Evolutionary conservation across 2,113 vertebrate species (phyloP).

Genomic region (Lonchura striata): DNA sequence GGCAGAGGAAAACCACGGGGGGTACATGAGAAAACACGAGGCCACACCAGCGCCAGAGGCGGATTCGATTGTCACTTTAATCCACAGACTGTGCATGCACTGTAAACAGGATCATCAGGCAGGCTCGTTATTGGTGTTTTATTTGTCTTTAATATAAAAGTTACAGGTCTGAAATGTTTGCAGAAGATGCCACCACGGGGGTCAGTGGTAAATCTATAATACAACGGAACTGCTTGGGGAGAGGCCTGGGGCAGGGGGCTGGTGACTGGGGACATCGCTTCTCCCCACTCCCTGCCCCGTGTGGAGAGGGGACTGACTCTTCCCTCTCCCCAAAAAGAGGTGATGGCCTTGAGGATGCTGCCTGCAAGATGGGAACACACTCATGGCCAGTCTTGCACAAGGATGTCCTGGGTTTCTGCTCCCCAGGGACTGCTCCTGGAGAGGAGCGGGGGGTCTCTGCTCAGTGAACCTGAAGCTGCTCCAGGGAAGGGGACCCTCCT

Average conservation of each 20-base stretch:
- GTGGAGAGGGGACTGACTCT: background rate
- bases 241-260: background rate
- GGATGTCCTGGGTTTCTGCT: background rate
- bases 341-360: background rate
- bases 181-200: slow-evolving; percentile 27
- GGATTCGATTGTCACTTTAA: slow-evolving; percentile 60
- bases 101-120: slow-evolving; percentile 26
- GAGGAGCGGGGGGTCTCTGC: rapidly evolving
- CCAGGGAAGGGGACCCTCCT: background rate
- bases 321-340: background rate
- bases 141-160: slow-evolving; percentile 74
- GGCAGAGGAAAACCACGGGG: background rate
- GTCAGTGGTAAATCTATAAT: slow-evolving; percentile 6
- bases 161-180: slow-evolving; percentile 67
- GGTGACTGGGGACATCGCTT: rapidly evolving
- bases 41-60: background rate
- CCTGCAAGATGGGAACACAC: rapidly evolving
- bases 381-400: background rate
- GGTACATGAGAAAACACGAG: background rate
- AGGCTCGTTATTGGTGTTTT: slow-evolving; percentile 48
- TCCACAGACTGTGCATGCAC: slow-evolving; percentile 58
- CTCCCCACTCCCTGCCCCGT: background rate
- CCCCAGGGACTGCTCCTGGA: background rate
- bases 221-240: background rate
- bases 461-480: background rate